A percentile compares a stretch with the other conserved stretches of the same genome.
These are phyloP conservation scores for Pogonocherus hispidulus DNA, from an alignment of 2,888 invertebrate genomes.

Conservation along the genomic window DNA sequence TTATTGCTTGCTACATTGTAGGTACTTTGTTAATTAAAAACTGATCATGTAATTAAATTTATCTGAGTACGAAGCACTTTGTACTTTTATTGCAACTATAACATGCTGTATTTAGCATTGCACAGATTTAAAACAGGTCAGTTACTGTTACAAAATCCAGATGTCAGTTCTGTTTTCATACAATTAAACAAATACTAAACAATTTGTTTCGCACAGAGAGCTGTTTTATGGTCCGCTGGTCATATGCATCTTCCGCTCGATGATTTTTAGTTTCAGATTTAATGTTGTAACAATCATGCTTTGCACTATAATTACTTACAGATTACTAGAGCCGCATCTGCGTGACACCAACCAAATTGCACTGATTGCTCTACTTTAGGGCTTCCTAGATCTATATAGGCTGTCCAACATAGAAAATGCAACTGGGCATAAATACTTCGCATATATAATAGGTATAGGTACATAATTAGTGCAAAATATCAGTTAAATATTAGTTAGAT, in stretches of 20 bases:
- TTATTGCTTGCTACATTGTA: no score
- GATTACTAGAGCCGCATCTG: constrained; percentile 24
- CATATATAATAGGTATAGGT: no score
- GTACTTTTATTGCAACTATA: neutral
- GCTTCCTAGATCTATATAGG: constrained; percentile 25
- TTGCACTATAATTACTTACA: constrained; percentile 9
- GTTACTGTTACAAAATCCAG: constrained; percentile 22
- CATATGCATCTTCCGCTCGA: constrained; percentile 5
- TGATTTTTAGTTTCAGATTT: constrained; percentile 6
- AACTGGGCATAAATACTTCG: no score
- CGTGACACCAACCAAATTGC: constrained; percentile 22
- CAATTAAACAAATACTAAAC: constrained; percentile 29
- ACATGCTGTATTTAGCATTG: no score
- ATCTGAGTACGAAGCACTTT: neutral
- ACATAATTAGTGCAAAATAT: no score
- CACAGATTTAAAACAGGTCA: constrained; percentile 19
- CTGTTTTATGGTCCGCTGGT: constrained; percentile 8
- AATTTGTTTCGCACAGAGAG: constrained; percentile 6
- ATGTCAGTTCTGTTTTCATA: constrained; percentile 24
- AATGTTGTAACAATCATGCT: constrained; percentile 4
- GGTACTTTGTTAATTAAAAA: no score
- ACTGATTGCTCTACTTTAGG: constrained; percentile 25
- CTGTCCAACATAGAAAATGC: neutral
- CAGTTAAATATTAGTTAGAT: no score
- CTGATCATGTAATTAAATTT: no score